Evolutionary conservation across 2,888 invertebrate genomes (phyloP).

Genomic region (Carterocephalus palaemon): DNA sequence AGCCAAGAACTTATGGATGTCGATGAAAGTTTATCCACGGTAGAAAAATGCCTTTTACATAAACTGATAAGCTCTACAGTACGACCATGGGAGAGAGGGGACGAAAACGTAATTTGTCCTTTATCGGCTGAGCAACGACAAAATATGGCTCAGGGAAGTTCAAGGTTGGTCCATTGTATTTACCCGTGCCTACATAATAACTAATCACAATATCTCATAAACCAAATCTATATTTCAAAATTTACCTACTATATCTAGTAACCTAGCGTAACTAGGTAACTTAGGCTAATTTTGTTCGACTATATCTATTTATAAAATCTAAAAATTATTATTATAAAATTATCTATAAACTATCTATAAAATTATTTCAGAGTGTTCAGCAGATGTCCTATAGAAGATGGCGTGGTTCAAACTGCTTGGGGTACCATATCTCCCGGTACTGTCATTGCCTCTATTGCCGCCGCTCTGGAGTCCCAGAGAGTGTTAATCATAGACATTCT

Average conservation of each 20-base stretch:
- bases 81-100: constrained; percentile 78
- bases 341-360: too few relatives aligned
- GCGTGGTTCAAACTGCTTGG: constrained; percentile 81
- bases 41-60: constrained; percentile 76
- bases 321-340: too few relatives aligned
- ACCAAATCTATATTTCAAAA: too few relatives aligned
- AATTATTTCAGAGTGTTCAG: constrained; percentile 54
- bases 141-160: constrained; percentile 47
- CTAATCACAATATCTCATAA: too few relatives aligned
- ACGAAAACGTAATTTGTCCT: constrained; percentile 76
- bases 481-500: constrained; percentile 72
- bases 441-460: constrained; percentile 79
- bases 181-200: too few relatives aligned
- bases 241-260: background rate
- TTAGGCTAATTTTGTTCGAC: background rate
- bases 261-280: background rate
- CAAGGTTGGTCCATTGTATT: constrained; percentile 39
- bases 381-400: constrained; percentile 82
- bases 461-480: constrained; percentile 79
- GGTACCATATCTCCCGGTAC: constrained; percentile 80
- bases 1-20: constrained; percentile 60
- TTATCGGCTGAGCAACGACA: constrained; percentile 53
- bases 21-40: constrained; percentile 54
- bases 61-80: constrained; percentile 80
- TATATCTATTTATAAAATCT: too few relatives aligned